phyloP scores from a whole-genome alignment of 2,797 vertebrate species.

The Hippoglossus hippoglossus region DNA sequence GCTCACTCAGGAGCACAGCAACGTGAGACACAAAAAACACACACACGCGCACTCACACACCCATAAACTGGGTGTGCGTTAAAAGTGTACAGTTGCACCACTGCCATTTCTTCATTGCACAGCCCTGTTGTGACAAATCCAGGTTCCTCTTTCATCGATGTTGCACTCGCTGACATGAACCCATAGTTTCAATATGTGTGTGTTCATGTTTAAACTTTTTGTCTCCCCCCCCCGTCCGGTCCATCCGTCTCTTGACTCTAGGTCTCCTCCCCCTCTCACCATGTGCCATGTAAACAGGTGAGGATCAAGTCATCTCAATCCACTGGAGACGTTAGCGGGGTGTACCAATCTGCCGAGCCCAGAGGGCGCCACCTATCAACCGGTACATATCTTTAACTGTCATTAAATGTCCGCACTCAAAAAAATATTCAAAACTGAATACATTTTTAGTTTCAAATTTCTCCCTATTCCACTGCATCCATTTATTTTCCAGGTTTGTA shows the following conservation, averaged over 20 bases:
- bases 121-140: conserved; percentile 52
- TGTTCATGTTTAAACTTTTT: conserved; percentile 2
- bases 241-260: conserved; percentile 50
- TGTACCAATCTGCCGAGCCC: conserved; percentile 90
- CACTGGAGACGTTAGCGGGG: conserved; percentile 90
- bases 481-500: no score
- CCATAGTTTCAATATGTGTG: neutral
- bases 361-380: conserved; percentile 94
- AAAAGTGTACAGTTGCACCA: conserved; percentile 37
- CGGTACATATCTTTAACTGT: conserved; percentile 80
- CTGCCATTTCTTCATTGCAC: conserved; percentile 50
- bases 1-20: conserved; percentile 90
- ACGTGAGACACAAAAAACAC: conserved; percentile 82
- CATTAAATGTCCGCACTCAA: no score
- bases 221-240: neutral
- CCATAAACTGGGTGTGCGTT: neutral
- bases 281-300: conserved; percentile 90
- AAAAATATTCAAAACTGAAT: no score
- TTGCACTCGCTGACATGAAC: conserved; percentile 11
- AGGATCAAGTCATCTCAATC: conserved; percentile 96
- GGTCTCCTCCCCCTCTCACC: conserved; percentile 86
- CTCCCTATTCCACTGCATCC: no score
- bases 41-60: conserved; percentile 38
- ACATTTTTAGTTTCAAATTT: no score
- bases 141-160: conserved; percentile 38